These are phyloP conservation scores for Enteromius trimaculatus DNA, from an alignment of 2,797 vertebrate species.

Conservation along the genomic window DNA sequence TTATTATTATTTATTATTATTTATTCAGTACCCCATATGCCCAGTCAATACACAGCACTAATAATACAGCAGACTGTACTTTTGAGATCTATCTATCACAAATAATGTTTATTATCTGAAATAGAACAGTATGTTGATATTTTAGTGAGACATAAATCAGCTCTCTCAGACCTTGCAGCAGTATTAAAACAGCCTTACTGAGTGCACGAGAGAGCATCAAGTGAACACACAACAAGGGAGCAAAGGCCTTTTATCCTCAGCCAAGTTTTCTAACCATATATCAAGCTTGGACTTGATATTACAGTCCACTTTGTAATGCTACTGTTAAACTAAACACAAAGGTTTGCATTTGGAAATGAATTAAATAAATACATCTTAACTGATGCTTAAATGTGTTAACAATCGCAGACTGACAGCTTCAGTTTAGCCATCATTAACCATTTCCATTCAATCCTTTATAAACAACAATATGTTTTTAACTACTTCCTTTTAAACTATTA, in stretches of 20 bases:
- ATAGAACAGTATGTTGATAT: neutral
- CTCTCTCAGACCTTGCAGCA: neutral
- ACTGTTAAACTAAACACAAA: neutral
- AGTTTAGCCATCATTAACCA: neutral
- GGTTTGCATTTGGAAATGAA: constrained; percentile 4
- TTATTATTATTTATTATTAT: too few species aligned
- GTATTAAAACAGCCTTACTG: neutral
- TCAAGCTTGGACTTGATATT: constrained; percentile 62
- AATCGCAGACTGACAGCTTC: neutral
- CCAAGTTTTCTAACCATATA: constrained; percentile 42
- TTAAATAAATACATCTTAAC: neutral
- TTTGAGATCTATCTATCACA: too few species aligned
- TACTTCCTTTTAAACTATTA: constrained; percentile 18
- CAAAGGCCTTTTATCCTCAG: constrained; percentile 56
- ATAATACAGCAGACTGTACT: neutral
- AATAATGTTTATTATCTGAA: neutral
- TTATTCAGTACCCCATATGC: too few species aligned
- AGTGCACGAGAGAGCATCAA: constrained; percentile 25
- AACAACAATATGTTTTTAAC: neutral
- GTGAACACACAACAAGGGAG: constrained; percentile 63
- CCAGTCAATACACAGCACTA: neutral
- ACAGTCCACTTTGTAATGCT: neutral
- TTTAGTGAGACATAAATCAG: neutral
- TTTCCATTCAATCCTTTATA: constrained; percentile 1
- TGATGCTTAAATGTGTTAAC: neutral